Conservation (phyloP, 2,888 invertebrate species). For the Leuctra nigra region DNA sequence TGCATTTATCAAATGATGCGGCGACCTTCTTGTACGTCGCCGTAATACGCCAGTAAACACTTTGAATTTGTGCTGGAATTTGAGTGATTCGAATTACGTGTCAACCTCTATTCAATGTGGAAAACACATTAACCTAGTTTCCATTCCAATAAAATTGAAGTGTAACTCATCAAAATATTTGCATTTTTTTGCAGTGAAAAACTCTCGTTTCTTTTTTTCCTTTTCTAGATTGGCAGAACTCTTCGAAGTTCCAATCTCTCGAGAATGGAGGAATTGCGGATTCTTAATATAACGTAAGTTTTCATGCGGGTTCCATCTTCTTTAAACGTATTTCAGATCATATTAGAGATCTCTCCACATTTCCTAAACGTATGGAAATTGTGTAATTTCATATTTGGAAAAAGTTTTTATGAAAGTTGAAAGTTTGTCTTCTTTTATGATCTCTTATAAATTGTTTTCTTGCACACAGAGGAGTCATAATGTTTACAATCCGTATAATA, state of each 20-base stretch:
- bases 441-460: no score
- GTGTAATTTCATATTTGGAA: background rate
- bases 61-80: slow-evolving; percentile 5
- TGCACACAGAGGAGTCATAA: no score
- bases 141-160: slow-evolving; percentile 7
- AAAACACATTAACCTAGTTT: slow-evolving; percentile 18
- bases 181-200: slow-evolving; percentile 16
- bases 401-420: background rate
- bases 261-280: slow-evolving; percentile 54
- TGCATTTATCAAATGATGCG: no score
- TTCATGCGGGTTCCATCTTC: slow-evolving; percentile 21
- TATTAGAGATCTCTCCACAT: background rate
- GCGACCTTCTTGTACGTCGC: no score
- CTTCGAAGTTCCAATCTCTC: slow-evolving; percentile 59
- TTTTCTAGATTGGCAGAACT: slow-evolving; percentile 56
- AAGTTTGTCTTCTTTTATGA: no score
- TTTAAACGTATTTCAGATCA: slow-evolving; percentile 7
- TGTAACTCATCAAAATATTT: slow-evolving; percentile 15
- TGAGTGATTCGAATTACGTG: slow-evolving; percentile 11
- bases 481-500: no score
- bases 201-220: slow-evolving; percentile 26
- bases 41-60: no score
- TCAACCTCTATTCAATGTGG: slow-evolving; percentile 10
- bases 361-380: background rate
- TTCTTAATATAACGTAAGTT: slow-evolving; percentile 62